Percentiles rank a stretch among this genome's conserved stretches.
These are phyloP conservation scores for Oncopeltus fasciatus DNA, from an alignment of 1,140 invertebrate genomes.

Conservation along the genomic window DNA sequence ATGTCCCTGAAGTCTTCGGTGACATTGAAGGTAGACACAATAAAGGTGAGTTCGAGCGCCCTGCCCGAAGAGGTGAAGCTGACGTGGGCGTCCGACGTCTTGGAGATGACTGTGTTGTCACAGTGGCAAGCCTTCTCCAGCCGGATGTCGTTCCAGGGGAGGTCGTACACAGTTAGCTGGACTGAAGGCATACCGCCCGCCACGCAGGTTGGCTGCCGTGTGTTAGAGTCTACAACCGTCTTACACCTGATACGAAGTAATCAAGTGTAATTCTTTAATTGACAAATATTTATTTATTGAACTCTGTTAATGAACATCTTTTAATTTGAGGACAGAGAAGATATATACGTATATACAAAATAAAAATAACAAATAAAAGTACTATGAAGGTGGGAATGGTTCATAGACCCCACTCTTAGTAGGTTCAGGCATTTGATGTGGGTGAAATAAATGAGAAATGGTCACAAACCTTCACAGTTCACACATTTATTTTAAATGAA, in stretches of 20 bases:
- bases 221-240: slow-evolving; percentile 55
- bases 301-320: no score
- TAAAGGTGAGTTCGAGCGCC: slow-evolving; percentile 48
- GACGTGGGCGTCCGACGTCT: slow-evolving; percentile 42
- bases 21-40: slow-evolving; percentile 58
- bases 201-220: slow-evolving; percentile 31
- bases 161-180: slow-evolving; percentile 43
- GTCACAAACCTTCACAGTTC: no score
- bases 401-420: no score
- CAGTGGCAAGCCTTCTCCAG: slow-evolving; percentile 59
- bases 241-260: slow-evolving; percentile 38
- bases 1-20: slow-evolving; percentile 65
- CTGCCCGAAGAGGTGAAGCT: slow-evolving; percentile 48
- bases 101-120: slow-evolving; percentile 52
- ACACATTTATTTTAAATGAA: no score
- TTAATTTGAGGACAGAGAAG: no score
- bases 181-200: slow-evolving; percentile 24
- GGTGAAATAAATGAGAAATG: no score
- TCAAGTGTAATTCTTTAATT: not conserved
- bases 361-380: no score
- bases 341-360: no score
- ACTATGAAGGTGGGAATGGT: no score
- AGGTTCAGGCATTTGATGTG: no score
- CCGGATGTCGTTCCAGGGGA: slow-evolving; percentile 39
- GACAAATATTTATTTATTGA: no score